A percentile compares a stretch with the other conserved stretches of the same genome.
phyloP scores from a whole-genome alignment of 2,888 invertebrate species.

The Gryllus longicercus region DNA sequence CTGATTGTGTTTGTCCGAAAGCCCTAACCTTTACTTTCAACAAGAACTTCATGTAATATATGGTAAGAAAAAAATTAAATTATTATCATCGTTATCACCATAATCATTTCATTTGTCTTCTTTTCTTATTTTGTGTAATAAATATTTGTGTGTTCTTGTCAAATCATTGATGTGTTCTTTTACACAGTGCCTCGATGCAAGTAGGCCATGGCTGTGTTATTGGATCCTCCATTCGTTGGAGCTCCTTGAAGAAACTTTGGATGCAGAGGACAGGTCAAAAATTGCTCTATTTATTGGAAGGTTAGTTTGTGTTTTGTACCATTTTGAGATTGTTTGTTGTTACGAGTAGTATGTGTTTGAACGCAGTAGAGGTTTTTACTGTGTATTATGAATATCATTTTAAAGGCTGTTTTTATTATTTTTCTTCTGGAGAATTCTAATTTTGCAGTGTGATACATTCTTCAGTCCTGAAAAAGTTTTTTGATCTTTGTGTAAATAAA shows the following conservation, averaged over 20 bases:
- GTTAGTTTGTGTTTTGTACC: slow-evolving; percentile 43
- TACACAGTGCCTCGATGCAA: slow-evolving; percentile 78
- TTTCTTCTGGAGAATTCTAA: no score
- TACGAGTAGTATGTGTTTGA: no score
- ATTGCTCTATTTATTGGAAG: slow-evolving; percentile 60
- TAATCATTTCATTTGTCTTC: not conserved
- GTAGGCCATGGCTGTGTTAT: slow-evolving; percentile 94
- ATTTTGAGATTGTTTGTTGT: no score
- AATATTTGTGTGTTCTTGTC: not conserved
- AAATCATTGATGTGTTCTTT: not conserved
- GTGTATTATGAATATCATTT: no score
- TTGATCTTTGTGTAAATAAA: no score
- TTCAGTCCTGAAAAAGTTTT: no score
- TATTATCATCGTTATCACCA: not conserved
- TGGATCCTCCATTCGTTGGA: slow-evolving; percentile 93
- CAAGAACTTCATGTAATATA: not conserved
- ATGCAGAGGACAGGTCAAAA: slow-evolving; percentile 53
- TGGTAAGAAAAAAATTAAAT: not conserved
- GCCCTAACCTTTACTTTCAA: no score
- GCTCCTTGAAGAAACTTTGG: slow-evolving; percentile 63
- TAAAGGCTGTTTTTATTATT: no score
- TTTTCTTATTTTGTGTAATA: not conserved
- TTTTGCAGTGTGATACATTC: no score
- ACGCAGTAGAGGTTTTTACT: no score
- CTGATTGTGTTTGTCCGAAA: no score